Conservation (phyloP, 2,797 vertebrate species). For the Leptodactylus fallax region DNA sequence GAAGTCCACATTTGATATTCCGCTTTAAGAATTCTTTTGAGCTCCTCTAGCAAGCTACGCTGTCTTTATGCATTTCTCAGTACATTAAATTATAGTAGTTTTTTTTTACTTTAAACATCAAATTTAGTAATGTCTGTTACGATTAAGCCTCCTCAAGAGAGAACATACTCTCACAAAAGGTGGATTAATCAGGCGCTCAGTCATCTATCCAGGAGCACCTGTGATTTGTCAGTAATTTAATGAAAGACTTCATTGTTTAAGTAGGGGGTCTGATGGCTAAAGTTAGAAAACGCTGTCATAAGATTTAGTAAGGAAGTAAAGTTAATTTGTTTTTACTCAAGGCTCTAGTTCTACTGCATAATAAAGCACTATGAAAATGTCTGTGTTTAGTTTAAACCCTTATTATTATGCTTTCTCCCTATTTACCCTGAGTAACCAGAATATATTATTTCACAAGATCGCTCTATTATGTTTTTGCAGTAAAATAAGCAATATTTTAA, state of each 20-base stretch:
- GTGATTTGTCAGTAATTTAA: conserved; percentile 45
- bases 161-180: conserved; percentile 33
- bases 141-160: conserved; percentile 22
- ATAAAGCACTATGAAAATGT: not conserved
- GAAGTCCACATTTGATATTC: not conserved
- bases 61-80: conserved; percentile 33
- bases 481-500: too few relatives aligned
- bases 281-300: not conserved
- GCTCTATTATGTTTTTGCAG: too few relatives aligned
- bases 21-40: not conserved
- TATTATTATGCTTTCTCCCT: not conserved
- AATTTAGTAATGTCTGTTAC: conserved; percentile 36
- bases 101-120: conserved; percentile 28
- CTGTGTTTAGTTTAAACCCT: not conserved
- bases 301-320: not conserved
- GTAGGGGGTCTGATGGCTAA: conserved; percentile 47
- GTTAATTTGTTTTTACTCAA: not conserved
- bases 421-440: not conserved
- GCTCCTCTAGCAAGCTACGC: not conserved
- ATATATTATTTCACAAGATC: too few relatives aligned
- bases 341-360: conserved; percentile 15
- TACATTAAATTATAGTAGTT: conserved; percentile 50
- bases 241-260: conserved; percentile 35
- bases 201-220: conserved; percentile 43
- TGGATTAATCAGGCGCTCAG: conserved; percentile 42